A percentile compares a stretch with the other conserved stretches of the same genome.
Evolutionary conservation across 2,797 vertebrate species (phyloP).

Genomic region (Hipposideros larvatus): DNA sequence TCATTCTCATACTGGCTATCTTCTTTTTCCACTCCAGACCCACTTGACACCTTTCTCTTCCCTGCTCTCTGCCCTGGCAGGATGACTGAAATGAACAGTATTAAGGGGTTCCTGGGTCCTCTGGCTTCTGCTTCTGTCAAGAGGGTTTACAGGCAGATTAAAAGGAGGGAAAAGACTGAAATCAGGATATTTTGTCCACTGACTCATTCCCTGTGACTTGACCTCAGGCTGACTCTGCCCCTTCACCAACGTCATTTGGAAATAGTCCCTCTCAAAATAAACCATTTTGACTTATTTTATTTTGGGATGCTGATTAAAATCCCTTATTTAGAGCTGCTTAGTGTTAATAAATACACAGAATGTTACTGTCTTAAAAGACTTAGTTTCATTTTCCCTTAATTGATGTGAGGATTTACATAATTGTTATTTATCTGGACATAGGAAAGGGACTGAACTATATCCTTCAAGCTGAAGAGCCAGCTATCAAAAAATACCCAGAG

Average conservation of each 20-base stretch:
- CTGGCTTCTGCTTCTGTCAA: background rate
- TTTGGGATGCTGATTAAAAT: background rate
- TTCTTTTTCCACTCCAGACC: background rate
- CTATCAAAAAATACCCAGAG: background rate
- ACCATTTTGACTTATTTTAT: background rate
- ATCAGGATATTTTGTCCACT: background rate
- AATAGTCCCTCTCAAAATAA: slow-evolving; percentile 18
- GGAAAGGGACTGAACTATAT: background rate
- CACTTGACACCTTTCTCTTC: background rate
- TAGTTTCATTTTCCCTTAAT: background rate
- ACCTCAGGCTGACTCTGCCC: background rate
- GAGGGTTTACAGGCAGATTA: background rate
- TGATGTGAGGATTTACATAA: background rate
- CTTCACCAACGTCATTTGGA: background rate
- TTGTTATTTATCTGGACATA: background rate
- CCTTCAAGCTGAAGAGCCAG: background rate
- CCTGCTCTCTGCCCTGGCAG: background rate
- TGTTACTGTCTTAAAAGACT: background rate
- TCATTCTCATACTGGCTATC: background rate
- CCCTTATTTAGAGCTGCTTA: background rate
- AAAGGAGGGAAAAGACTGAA: background rate
- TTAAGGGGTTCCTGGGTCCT: background rate
- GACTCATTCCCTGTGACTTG: background rate
- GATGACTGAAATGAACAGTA: background rate
- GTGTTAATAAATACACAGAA: background rate